Conservation (phyloP, 2,797 vertebrate species). For the Sebastes miniatus region DNA sequence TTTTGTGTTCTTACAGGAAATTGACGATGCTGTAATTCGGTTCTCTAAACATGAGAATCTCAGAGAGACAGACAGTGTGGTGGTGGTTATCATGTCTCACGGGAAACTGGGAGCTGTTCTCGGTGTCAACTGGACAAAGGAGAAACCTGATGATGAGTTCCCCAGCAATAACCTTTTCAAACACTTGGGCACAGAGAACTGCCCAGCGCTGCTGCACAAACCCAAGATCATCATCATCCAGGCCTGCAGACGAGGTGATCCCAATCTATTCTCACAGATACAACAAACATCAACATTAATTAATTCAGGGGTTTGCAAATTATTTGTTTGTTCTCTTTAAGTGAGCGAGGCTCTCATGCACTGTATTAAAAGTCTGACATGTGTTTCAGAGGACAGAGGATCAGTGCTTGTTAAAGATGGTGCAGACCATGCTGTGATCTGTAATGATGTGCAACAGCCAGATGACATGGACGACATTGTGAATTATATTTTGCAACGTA, state of each 20-base stretch:
- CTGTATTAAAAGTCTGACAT: neutral
- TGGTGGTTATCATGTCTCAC: conserved; percentile 91
- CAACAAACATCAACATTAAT: too few species aligned
- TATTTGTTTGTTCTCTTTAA: too few species aligned
- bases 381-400: conserved; percentile 53
- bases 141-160: conserved; percentile 26
- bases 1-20: conserved; percentile 69
- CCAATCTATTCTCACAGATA: too few species aligned
- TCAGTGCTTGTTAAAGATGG: conserved; percentile 27
- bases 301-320: too few species aligned
- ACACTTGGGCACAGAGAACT: conserved; percentile 75
- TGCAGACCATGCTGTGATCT: neutral
- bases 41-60: conserved; percentile 81
- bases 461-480: neutral
- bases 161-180: conserved; percentile 73
- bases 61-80: conserved; percentile 83
- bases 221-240: conserved; percentile 90
- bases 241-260: conserved; percentile 81
- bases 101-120: conserved; percentile 76
- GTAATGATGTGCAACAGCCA: neutral
- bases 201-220: conserved; percentile 79
- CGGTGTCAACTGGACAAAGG: conserved; percentile 49
- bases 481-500: conserved; percentile 34
- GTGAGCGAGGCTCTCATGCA: neutral
- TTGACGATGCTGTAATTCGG: conserved; percentile 53